Conservation (phyloP, 2,797 vertebrate species). For the Sebastes diploproa region DNA sequence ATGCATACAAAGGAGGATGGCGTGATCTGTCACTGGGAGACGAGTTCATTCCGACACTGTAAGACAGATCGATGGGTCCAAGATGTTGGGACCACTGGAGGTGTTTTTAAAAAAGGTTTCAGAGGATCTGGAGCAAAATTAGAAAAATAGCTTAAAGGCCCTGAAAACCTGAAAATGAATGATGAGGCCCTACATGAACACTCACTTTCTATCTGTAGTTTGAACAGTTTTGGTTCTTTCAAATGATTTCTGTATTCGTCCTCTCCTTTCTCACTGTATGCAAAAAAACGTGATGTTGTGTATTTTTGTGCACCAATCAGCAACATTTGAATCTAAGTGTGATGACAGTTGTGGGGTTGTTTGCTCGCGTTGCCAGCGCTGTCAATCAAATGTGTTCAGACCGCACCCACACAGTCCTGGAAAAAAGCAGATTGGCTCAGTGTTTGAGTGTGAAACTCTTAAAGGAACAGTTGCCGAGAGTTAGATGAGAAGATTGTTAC, state of each 20-base stretch:
- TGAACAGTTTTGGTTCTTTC: not conserved
- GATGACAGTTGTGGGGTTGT: not conserved
- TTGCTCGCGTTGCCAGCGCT: not conserved
- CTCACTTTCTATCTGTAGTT: not conserved
- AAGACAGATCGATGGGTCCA: conserved; percentile 30
- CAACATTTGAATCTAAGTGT: not conserved
- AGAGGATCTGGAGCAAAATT: not conserved
- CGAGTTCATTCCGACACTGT: conserved; percentile 37
- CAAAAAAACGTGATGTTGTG: not conserved
- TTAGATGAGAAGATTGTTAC: not conserved
- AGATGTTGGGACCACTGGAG: not conserved
- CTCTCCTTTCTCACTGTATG: not conserved
- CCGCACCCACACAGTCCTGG: not conserved
- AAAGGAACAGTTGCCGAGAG: not conserved
- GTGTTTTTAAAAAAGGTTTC: not conserved
- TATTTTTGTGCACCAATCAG: not conserved
- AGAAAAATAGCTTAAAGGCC: not conserved
- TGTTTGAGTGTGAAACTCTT: not conserved
- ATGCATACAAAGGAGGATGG: conserved; percentile 62
- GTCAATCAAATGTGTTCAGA: not conserved
- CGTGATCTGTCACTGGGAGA: conserved; percentile 46
- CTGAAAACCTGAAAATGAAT: not conserved
- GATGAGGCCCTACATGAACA: not conserved
- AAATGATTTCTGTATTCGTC: not conserved
- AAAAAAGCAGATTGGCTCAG: not conserved